Evolutionary conservation across 64 coral and sea anemone species (phyloP).

Genomic region (Orbicella faveolata): DNA sequence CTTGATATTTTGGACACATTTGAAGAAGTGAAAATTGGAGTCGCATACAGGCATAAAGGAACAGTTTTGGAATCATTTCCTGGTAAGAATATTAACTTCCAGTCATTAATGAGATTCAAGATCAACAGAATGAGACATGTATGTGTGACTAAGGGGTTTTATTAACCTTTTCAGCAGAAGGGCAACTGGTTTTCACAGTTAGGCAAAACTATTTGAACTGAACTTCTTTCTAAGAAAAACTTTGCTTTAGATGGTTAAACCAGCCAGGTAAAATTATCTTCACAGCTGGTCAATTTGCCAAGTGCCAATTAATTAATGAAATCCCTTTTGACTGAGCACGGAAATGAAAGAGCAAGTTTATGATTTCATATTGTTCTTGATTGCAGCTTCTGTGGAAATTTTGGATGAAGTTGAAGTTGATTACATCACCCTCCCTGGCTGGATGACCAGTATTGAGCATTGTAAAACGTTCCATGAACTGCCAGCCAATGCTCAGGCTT

Average conservation of each 20-base stretch:
- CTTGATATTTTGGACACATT: constrained; percentile 91
- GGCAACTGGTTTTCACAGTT: too few species aligned
- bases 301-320: too few species aligned
- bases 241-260: too few species aligned
- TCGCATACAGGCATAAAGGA: constrained; percentile 84
- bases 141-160: too few species aligned
- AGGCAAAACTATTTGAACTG: too few species aligned
- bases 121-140: not conserved
- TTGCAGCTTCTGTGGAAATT: constrained; percentile 83
- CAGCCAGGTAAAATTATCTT: too few species aligned
- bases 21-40: constrained; percentile 93
- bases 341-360: too few species aligned
- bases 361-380: not conserved
- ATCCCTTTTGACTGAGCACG: too few species aligned
- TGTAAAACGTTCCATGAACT: constrained; percentile 75
- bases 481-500: constrained; percentile 77
- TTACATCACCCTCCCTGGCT: constrained; percentile 89
- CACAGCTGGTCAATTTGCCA: too few species aligned
- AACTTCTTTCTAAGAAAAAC: too few species aligned
- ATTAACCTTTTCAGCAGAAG: too few species aligned
- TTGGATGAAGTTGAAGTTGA: constrained; percentile 92
- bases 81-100: constrained; percentile 45
- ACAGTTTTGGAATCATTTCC: constrained; percentile 76
- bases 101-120: not conserved
- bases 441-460: constrained; percentile 74